These are phyloP conservation scores for Listronotus oregonensis DNA, from an alignment of 1,140 invertebrate genomes.

Conservation along the genomic window DNA sequence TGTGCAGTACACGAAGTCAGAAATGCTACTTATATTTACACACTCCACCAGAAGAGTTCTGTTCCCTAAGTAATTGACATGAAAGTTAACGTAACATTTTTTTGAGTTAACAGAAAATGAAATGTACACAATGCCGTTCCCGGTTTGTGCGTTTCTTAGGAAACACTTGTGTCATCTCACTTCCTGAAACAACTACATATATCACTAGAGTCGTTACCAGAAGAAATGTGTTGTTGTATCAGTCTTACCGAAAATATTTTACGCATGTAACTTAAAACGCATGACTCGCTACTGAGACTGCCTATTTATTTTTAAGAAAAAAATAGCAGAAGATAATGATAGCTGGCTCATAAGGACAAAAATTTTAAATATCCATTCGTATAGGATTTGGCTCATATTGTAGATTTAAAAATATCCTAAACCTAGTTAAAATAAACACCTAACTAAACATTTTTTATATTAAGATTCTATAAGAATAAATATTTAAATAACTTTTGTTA, in stretches of 20 bases:
- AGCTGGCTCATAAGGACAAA: slow-evolving; percentile 19
- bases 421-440: too few relatives aligned
- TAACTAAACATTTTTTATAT: too few relatives aligned
- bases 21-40: slow-evolving; percentile 45
- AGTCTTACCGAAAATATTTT: slow-evolving; percentile 56
- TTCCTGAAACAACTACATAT: slow-evolving; percentile 21
- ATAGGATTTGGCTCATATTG: too few relatives aligned
- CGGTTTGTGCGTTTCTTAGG: slow-evolving; percentile 13
- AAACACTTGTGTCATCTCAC: neutral
- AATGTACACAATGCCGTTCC: neutral
- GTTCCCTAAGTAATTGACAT: slow-evolving; percentile 59
- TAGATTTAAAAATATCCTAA: too few relatives aligned
- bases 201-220: slow-evolving; percentile 54
- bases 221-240: slow-evolving; percentile 57
- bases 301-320: neutral
- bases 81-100: slow-evolving; percentile 56
- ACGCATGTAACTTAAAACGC: slow-evolving; percentile 14
- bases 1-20: slow-evolving; percentile 5
- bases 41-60: slow-evolving; percentile 53
- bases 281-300: neutral
- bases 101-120: slow-evolving; percentile 15
- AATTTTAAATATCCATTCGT: neutral
- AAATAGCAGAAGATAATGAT: slow-evolving; percentile 20
- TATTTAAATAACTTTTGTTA: too few relatives aligned
- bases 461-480: too few relatives aligned